A percentile compares a stretch with the other conserved stretches of the same genome.
These are phyloP conservation scores for Gymnopithys bicolor DNA, from an alignment of 2,797 vertebrate genomes.

Conservation along the genomic window DNA sequence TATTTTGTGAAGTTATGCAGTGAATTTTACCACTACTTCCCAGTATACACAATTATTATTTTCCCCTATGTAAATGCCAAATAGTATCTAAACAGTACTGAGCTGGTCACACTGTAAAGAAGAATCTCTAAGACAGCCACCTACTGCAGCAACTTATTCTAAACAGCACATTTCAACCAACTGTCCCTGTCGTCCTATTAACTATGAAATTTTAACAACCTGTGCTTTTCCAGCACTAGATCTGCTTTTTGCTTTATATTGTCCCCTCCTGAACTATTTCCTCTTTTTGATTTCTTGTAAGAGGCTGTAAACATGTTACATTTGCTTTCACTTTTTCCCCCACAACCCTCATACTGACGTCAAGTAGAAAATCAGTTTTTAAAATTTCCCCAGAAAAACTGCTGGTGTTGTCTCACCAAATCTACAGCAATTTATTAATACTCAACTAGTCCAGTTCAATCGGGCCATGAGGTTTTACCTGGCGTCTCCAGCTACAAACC, in stretches of 20 bases:
- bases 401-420: background rate
- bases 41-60: background rate
- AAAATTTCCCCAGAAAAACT: background rate
- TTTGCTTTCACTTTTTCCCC: background rate
- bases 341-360: background rate
- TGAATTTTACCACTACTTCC: slow-evolving; percentile 26
- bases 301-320: background rate
- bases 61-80: slow-evolving; percentile 17
- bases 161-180: background rate
- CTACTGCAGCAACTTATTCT: background rate
- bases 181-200: background rate
- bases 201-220: background rate
- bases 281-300: background rate
- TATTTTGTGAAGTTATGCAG: slow-evolving; percentile 19
- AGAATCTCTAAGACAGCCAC: background rate
- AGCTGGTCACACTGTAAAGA: background rate
- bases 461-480: background rate
- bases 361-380: background rate
- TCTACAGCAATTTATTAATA: background rate
- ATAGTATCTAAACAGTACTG: background rate
- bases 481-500: background rate
- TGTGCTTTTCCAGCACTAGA: fast-evolving
- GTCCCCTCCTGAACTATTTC: background rate
- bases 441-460: background rate
- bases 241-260: background rate